Evolutionary conservation across 2,797 vertebrate species (phyloP).

Genomic region (Pachyuromys duprasi): DNA sequence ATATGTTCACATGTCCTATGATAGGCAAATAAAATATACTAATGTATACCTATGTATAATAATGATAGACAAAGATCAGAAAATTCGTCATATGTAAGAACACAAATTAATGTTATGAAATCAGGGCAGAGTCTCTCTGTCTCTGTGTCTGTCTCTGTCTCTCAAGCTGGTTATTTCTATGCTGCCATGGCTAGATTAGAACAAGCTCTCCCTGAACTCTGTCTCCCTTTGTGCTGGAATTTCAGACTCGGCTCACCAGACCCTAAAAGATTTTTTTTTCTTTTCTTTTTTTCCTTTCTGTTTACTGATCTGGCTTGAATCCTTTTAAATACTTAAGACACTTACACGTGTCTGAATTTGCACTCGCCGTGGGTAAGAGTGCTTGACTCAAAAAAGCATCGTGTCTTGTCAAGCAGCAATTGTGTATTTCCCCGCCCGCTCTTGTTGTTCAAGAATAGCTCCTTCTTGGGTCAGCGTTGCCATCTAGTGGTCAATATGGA

Average conservation of each 20-base stretch:
- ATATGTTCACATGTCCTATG: accelerated
- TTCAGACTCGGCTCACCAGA: background rate
- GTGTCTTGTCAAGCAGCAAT: background rate
- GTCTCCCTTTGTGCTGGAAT: background rate
- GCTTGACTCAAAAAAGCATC: background rate
- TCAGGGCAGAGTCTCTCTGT: too few species aligned
- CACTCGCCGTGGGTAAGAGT: background rate
- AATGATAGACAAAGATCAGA: too few species aligned
- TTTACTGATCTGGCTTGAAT: background rate
- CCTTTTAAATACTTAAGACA: background rate
- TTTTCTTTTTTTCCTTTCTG: background rate
- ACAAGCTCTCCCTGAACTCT: background rate
- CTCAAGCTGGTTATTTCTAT: background rate
- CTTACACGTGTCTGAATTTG: background rate
- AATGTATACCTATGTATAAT: too few species aligned
- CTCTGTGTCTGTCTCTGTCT: background rate
- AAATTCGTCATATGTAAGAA: too few species aligned
- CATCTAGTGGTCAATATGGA: constrained; percentile 67
- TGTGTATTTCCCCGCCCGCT: accelerated
- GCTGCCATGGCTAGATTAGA: background rate
- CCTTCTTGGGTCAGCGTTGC: background rate
- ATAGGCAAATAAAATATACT: too few species aligned
- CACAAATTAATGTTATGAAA: too few species aligned
- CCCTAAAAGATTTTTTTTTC: background rate
- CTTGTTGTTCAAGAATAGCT: background rate